A percentile compares a stretch with the other conserved stretches of the same genome.
phyloP scores from a whole-genome alignment of 1,140 invertebrate species.

The Sycophaga agraensis region DNA sequence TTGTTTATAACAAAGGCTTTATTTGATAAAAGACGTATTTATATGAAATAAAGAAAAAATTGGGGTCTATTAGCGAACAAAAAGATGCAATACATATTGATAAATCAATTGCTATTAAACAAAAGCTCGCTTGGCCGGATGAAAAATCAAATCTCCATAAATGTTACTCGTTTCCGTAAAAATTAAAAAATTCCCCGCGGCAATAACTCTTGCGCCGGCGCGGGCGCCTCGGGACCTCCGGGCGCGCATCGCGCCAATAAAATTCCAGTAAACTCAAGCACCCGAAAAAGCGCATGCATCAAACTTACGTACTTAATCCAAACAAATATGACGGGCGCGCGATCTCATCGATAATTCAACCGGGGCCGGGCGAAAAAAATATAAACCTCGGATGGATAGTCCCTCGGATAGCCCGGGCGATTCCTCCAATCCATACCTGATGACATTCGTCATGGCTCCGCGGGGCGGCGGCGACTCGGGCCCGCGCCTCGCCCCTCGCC shows the following conservation, averaged over 20 bases:
- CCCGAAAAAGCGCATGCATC: slow-evolving; percentile 17
- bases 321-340: slow-evolving; percentile 11
- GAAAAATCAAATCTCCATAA: too few species aligned
- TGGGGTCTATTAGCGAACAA: too few species aligned
- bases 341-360: slow-evolving; percentile 25
- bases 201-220: slow-evolving; percentile 10
- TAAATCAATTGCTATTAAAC: too few species aligned
- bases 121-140: too few species aligned
- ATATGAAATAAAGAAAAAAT: too few species aligned
- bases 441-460: slow-evolving; percentile 19
- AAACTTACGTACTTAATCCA: slow-evolving; percentile 21
- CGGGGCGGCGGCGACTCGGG: too few species aligned
- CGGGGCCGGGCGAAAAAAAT: neutral
- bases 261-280: neutral
- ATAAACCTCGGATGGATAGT: slow-evolving; percentile 9
- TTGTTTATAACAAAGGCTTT: too few species aligned
- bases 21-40: too few species aligned
- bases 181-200: too few species aligned
- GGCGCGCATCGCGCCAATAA: neutral
- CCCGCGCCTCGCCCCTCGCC: neutral
- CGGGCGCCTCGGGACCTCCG: neutral
- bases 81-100: too few species aligned
- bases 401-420: slow-evolving; percentile 1
- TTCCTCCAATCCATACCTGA: slow-evolving; percentile 4
- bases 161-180: too few species aligned